These are phyloP conservation scores for Hypercompe scribonia DNA, from an alignment of 2,888 invertebrate genomes.

Conservation along the genomic window DNA sequence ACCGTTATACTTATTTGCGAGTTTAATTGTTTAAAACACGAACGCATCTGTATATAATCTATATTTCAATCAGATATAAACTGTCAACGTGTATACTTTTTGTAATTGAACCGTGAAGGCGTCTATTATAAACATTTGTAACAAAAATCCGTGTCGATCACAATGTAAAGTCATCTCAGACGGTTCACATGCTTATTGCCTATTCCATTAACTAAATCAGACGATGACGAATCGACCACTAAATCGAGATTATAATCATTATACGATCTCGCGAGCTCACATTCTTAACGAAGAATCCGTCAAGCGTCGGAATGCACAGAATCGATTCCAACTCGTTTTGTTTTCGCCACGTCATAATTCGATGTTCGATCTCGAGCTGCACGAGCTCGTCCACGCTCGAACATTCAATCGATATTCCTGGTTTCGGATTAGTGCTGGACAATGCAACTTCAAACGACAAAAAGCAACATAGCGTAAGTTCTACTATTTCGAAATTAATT, in stretches of 20 bases:
- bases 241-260: slow-evolving; percentile 85
- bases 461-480: slow-evolving; percentile 25
- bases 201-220: slow-evolving; percentile 84
- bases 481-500: slow-evolving; percentile 28
- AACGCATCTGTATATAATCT: neutral
- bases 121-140: slow-evolving; percentile 48
- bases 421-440: slow-evolving; percentile 42
- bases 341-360: slow-evolving; percentile 85
- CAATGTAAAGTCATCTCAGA: slow-evolving; percentile 64
- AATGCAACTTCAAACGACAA: slow-evolving; percentile 29
- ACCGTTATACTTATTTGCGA: neutral
- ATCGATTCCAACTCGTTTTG: slow-evolving; percentile 83
- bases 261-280: slow-evolving; percentile 75
- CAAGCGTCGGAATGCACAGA: slow-evolving; percentile 83
- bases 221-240: slow-evolving; percentile 84
- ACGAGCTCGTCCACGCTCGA: slow-evolving; percentile 55
- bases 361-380: slow-evolving; percentile 67
- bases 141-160: slow-evolving; percentile 48
- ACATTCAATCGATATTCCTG: slow-evolving; percentile 49
- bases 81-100: slow-evolving; percentile 25
- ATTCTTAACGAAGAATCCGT: slow-evolving; percentile 80
- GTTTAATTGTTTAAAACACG: neutral
- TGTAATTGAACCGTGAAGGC: slow-evolving; percentile 31
- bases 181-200: slow-evolving; percentile 81
- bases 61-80: slow-evolving; percentile 26